Evolutionary conservation across 2,113 vertebrate genomes (phyloP), one percentile per base, ranked within the genome.

Genomic region (Felis chaus): DNA sequence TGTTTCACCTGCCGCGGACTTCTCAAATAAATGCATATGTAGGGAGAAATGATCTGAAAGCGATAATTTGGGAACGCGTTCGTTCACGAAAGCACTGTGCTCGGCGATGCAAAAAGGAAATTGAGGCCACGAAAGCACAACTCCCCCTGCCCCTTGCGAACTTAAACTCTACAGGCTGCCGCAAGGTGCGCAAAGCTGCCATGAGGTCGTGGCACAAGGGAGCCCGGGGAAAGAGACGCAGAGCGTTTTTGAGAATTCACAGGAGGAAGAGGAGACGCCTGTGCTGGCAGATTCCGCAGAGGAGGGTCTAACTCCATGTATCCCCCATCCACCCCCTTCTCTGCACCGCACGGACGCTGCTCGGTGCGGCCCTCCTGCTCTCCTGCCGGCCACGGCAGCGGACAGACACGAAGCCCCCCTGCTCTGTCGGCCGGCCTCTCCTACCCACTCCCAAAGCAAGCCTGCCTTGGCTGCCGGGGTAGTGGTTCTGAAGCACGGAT

Each of bases 71-170:
- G 57, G 76, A 92, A 92, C 81, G 65, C n/a, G 12, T 73, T 89
- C 61, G 25, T 79, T 97, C 86, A 86, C 15, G 3, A 89, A 95
- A 95, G 48, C 55, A 29, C 53, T 87, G 31, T 53, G 50, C 86
- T 89, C 45, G 57, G 84, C 92, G 84, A 66, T 66, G 95, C 21
- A 73, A 89, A 86, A 61, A 68, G 61, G 50, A 61, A 23, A 83
- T 68, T 4, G 27, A 81, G 45, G 45, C 66, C 92, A 94, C 95
- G 80, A 96, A 87, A 90, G 33, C 68, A 33, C 86, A 86, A 95
- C 85, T 93, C 89, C 57, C 89, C 86, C n/a, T 89, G 71, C 76
- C 83, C 89, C 95, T 78, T 69, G 93, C 73, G 48, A 94, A 94
- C 69, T 85, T 50, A 66, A 81, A 78, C 78, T 82, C 63, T 1